A percentile compares a stretch with the other conserved stretches of the same genome.
Conservation (phyloP, 2,888 invertebrate genomes). For the Eupithecia subumbrata region DNA sequence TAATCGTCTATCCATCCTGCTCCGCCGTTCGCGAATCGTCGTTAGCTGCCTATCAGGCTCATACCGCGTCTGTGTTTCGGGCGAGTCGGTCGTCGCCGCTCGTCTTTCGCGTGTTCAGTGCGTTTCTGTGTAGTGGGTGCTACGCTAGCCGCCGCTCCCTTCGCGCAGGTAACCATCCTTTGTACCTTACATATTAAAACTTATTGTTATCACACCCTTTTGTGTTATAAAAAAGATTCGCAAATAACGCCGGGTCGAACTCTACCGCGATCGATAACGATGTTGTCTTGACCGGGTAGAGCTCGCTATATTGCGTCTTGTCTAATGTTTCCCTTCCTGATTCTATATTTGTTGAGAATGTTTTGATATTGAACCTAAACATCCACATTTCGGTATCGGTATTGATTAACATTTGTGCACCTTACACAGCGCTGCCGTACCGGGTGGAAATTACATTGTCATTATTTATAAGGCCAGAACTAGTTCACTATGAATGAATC, state of each 20-base stretch:
- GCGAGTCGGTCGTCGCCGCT: slow-evolving; percentile 75
- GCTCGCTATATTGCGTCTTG: slow-evolving; percentile 57
- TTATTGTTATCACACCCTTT: slow-evolving; percentile 48
- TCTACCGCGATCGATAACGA: slow-evolving; percentile 79
- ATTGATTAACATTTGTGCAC: slow-evolving; percentile 25
- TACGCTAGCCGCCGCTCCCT: slow-evolving; percentile 61
- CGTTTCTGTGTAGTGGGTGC: slow-evolving; percentile 71
- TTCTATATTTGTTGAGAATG: slow-evolving; percentile 49
- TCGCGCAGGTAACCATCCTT: slow-evolving; percentile 66
- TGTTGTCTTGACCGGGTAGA: slow-evolving; percentile 71
- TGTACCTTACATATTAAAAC: slow-evolving; percentile 26
- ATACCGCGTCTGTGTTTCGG: slow-evolving; percentile 73
- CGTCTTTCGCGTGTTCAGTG: slow-evolving; percentile 78
- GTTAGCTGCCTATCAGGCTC: slow-evolving; percentile 57
- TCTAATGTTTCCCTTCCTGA: slow-evolving; percentile 57
- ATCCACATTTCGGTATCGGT: slow-evolving; percentile 38
- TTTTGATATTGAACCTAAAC: slow-evolving; percentile 47
- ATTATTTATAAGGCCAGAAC: slow-evolving; percentile 36
- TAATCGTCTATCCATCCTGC: slow-evolving; percentile 48
- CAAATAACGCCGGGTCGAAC: slow-evolving; percentile 63
- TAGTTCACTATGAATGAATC: slow-evolving; percentile 35
- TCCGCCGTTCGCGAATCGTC: slow-evolving; percentile 69
- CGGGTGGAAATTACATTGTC: slow-evolving; percentile 30
- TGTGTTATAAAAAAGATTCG: slow-evolving; percentile 61
- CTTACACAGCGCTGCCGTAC: slow-evolving; percentile 13